Percentiles rank a stretch among this genome's conserved stretches.
phyloP scores from a whole-genome alignment of 2,888 invertebrate species.

The Amblyjoppa proteus region DNA sequence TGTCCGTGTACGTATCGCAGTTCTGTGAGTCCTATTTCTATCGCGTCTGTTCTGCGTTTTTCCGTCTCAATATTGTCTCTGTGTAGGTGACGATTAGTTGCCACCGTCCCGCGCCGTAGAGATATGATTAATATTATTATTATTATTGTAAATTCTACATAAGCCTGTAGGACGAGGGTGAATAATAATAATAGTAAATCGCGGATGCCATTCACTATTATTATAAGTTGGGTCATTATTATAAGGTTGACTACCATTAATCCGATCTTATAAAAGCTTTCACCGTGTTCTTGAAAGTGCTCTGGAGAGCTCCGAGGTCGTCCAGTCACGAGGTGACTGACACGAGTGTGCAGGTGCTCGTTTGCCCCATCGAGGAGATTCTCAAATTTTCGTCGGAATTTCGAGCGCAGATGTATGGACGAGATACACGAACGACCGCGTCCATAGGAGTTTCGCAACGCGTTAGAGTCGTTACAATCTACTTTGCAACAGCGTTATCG shows the following conservation, averaged over 20 bases:
- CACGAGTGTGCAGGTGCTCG: not conserved
- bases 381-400: conserved; percentile 3
- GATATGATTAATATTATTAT: too few species aligned
- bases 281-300: not conserved
- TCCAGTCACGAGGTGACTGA: conserved; percentile 15
- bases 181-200: too few species aligned
- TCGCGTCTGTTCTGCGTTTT: too few species aligned
- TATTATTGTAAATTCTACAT: too few species aligned
- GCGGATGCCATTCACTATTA: too few species aligned
- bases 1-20: too few species aligned
- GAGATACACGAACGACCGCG: not conserved
- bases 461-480: conserved; percentile 42
- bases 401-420: conserved; percentile 5
- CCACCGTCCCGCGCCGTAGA: too few species aligned
- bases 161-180: too few species aligned
- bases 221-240: not conserved
- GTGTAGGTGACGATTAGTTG: too few species aligned
- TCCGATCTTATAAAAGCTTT: not conserved
- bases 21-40: too few species aligned
- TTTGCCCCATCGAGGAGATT: not conserved
- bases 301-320: not conserved
- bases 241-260: not conserved
- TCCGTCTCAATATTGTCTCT: too few species aligned
- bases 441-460: conserved; percentile 1
- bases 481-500: conserved; percentile 32